phyloP scores from a whole-genome alignment of 2,113 vertebrate genomes.

The Bucco capensis region DNA sequence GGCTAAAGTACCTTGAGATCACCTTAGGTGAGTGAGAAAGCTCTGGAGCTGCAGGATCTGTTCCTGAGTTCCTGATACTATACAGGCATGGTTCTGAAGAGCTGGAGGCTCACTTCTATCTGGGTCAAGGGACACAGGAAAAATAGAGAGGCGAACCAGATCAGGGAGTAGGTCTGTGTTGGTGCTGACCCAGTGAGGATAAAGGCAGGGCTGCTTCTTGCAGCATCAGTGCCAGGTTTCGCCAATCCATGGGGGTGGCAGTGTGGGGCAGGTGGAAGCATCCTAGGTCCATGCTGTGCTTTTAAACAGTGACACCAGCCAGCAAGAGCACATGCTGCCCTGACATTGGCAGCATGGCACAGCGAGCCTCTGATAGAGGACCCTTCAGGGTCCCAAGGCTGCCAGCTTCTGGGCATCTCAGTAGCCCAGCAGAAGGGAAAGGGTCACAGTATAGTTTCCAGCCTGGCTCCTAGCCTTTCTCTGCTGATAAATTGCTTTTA shows the following conservation, averaged over 20 bases:
- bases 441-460: background rate
- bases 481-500: background rate
- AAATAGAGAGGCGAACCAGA: background rate
- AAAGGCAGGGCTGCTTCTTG: background rate
- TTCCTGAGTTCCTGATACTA: background rate
- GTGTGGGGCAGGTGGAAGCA: background rate
- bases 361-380: background rate
- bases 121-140: accelerated
- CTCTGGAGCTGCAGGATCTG: background rate
- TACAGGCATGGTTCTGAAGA: background rate
- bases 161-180: background rate
- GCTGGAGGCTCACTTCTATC: background rate
- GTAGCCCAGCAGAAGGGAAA: background rate
- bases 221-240: background rate
- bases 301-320: conserved; percentile 13
- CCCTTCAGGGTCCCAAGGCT: background rate
- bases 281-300: conserved; percentile 9
- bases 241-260: background rate
- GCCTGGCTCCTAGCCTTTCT: background rate
- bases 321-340: background rate
- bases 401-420: background rate
- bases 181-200: background rate
- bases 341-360: accelerated
- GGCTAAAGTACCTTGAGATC: background rate
- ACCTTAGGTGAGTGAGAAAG: background rate